Percentiles rank a stretch among this genome's conserved stretches.
Evolutionary conservation across 2,113 vertebrate species (phyloP).

Genomic region (Gambusia affinis): DNA sequence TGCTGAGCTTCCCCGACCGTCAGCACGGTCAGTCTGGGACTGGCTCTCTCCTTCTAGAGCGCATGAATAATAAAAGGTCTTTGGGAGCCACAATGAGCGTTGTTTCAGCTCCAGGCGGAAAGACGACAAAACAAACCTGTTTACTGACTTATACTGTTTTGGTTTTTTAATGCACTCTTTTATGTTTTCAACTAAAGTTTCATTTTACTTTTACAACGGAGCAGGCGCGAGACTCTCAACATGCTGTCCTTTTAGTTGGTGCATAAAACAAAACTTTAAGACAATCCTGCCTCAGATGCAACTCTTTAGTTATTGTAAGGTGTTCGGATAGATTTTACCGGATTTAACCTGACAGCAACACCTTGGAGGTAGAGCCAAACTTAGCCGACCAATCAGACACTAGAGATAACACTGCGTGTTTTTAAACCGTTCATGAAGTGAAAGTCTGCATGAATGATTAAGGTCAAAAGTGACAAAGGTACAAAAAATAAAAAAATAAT

Average conservation of each 20-base stretch:
- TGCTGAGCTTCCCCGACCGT: constrained; percentile 57
- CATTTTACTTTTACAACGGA: background rate
- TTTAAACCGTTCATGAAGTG: too few relatives aligned
- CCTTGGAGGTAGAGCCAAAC: too few relatives aligned
- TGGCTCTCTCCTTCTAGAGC: constrained; percentile 50
- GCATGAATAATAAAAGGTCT: constrained; percentile 47
- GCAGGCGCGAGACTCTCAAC: background rate
- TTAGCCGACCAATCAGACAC: background rate
- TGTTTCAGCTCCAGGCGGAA: constrained; percentile 12
- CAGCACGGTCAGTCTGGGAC: constrained; percentile 37
- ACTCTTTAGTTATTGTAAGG: background rate
- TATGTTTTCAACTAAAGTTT: background rate
- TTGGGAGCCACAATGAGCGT: constrained; percentile 13
- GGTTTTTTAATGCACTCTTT: background rate
- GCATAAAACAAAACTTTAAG: background rate
- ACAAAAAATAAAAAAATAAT: constrained; percentile 5
- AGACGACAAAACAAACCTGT: background rate
- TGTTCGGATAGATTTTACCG: background rate
- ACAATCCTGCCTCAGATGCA: background rate
- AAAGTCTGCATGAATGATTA: background rate
- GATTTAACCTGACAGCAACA: too few relatives aligned
- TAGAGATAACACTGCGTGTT: background rate
- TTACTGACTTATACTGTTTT: background rate
- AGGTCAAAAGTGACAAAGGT: constrained; percentile 34
- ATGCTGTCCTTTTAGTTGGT: background rate